Evolutionary conservation across 2,888 invertebrate species (phyloP).

Genomic region (Dynastes maya): DNA sequence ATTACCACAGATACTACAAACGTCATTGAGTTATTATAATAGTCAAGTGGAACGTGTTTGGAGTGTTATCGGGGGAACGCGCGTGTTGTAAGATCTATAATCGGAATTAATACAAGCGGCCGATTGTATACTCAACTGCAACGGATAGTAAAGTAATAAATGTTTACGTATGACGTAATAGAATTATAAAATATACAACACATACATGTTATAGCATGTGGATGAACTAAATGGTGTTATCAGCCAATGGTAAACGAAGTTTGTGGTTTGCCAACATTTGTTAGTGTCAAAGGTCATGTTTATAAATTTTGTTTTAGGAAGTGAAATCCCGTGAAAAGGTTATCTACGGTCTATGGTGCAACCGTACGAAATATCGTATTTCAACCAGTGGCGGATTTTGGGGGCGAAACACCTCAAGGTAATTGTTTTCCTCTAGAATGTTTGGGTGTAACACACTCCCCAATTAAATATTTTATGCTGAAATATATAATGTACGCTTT

Average conservation of each 20-base stretch:
- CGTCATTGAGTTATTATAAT: constrained; percentile 34
- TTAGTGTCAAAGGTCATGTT: constrained; percentile 41
- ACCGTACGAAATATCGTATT: constrained; percentile 8
- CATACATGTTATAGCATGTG: constrained; percentile 6
- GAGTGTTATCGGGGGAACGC: constrained; percentile 11
- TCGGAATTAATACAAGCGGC: constrained; percentile 2
- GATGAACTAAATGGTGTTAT: constrained; percentile 39
- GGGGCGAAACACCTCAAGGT: not conserved
- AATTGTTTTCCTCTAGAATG: too few species aligned
- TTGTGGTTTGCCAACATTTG: constrained; percentile 43
- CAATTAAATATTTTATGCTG: too few species aligned
- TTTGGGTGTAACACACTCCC: too few species aligned
- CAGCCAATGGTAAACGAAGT: constrained; percentile 16
- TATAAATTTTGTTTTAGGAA: constrained; percentile 46
- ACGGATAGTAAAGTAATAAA: constrained; percentile 5
- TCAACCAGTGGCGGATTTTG: too few species aligned
- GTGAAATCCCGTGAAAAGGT: constrained; percentile 41
- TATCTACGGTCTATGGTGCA: constrained; percentile 27
- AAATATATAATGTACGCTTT: too few species aligned
- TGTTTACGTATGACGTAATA: constrained; percentile 33
- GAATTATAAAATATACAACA: constrained; percentile 6
- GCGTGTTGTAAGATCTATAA: constrained; percentile 29
- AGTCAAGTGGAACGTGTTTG: constrained; percentile 22
- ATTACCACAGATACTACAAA: constrained; percentile 41
- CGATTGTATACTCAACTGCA: constrained; percentile 15